A percentile compares a stretch with the other conserved stretches of the same genome.
Evolutionary conservation across 2,113 vertebrate genomes (phyloP).

Genomic region (Grammatotria lemairii): DNA sequence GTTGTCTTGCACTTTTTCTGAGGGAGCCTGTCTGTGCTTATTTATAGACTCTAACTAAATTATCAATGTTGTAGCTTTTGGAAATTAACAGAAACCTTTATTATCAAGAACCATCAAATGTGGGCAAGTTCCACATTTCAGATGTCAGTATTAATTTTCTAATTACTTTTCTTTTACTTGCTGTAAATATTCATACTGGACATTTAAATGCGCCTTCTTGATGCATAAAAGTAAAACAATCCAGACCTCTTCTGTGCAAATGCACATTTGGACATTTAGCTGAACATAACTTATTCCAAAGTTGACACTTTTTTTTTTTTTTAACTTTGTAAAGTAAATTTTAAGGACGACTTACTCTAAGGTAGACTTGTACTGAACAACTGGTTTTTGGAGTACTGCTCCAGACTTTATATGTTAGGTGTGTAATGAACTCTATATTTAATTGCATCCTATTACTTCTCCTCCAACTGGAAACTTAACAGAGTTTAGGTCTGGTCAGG

Average conservation of each 20-base stretch:
- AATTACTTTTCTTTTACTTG: not conserved
- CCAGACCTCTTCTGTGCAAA: not conserved
- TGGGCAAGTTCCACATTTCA: not conserved
- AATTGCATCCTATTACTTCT: not conserved
- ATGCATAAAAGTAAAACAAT: not conserved
- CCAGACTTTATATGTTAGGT: not conserved
- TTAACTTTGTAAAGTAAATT: not conserved
- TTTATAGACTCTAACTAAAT: not conserved
- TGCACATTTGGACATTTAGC: not conserved
- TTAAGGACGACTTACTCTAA: not conserved
- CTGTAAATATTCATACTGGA: not conserved
- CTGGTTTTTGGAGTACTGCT: not conserved
- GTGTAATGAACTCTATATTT: not conserved
- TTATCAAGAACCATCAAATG: not conserved
- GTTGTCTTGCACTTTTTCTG: not conserved
- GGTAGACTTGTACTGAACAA: not conserved
- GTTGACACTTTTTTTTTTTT: not conserved
- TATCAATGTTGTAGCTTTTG: not conserved
- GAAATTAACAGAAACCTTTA: not conserved
- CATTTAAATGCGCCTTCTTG: fast-evolving
- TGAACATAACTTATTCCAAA: not conserved
- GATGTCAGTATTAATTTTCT: not conserved
- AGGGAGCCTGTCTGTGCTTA: not conserved
- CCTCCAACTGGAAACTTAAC: not conserved
- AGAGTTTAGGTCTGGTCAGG: not conserved